Evolutionary conservation across 2,888 invertebrate species (phyloP).

Genomic region (Girardia tigrina): DNA sequence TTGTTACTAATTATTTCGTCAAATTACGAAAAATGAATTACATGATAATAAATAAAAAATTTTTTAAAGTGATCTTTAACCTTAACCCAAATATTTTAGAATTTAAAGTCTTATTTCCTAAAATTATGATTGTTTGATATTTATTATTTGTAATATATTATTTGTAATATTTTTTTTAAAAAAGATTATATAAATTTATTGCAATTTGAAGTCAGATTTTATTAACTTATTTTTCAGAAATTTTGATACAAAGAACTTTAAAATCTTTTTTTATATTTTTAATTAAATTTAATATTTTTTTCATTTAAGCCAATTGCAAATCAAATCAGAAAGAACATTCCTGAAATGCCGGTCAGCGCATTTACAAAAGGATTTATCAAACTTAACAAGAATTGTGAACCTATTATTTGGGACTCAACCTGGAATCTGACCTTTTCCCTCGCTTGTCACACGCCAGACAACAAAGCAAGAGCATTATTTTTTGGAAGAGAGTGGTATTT

Average conservation of each 20-base stretch:
- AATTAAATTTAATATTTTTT: too few relatives aligned
- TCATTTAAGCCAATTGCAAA: background rate
- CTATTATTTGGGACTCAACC: background rate
- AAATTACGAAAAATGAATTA: too few relatives aligned
- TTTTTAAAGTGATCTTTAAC: too few relatives aligned
- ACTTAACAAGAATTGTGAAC: background rate
- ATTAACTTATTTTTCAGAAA: background rate
- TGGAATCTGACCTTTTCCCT: slow-evolving; percentile 1
- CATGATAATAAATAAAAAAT: too few relatives aligned
- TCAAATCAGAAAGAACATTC: background rate
- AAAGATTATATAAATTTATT: background rate
- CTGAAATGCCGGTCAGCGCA: background rate
- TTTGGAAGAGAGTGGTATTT: slow-evolving; percentile 9
- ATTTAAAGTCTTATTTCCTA: too few relatives aligned
- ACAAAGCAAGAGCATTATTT: background rate
- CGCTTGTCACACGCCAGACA: background rate
- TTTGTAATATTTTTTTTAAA: background rate
- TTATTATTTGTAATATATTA: background rate
- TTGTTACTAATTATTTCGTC: too few relatives aligned
- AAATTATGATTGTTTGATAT: too few relatives aligned
- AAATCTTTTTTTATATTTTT: too few relatives aligned
- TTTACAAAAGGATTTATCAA: background rate
- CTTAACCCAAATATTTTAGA: too few relatives aligned
- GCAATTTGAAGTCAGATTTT: background rate
- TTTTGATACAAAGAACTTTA: background rate